Conservation (phyloP, 2,797 vertebrate genomes). For the Phoebastria nigripes region DNA sequence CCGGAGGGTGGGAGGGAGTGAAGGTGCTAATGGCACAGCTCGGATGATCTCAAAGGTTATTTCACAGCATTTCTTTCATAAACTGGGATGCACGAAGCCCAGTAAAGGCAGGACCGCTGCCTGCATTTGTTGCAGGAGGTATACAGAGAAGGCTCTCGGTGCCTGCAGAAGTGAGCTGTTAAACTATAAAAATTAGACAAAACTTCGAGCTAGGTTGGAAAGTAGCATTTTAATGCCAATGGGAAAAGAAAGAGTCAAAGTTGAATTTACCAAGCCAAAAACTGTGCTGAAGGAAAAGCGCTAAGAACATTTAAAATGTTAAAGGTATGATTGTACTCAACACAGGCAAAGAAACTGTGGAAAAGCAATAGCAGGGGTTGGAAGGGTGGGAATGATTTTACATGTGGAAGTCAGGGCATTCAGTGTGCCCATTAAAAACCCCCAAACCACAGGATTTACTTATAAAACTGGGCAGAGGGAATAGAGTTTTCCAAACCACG, state of each 20-base stretch:
- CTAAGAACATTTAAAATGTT: neutral
- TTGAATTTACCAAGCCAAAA: neutral
- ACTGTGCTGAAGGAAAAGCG: neutral
- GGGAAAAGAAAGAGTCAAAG: neutral
- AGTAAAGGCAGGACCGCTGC: neutral
- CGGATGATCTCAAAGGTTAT: neutral
- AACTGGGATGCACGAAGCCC: neutral
- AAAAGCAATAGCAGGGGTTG: neutral
- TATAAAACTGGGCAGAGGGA: neutral
- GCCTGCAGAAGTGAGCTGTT: neutral
- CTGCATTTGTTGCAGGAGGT: neutral
- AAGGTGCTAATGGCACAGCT: neutral
- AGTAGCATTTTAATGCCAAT: fast-evolving
- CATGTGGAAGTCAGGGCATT: neutral
- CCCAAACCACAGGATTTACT: neutral
- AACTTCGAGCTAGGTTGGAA: neutral
- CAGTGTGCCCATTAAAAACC: neutral
- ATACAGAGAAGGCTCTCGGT: fast-evolving
- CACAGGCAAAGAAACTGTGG: neutral
- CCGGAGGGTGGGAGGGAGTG: neutral
- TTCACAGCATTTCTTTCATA: neutral
- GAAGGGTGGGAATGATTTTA: neutral
- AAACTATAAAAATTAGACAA: neutral
- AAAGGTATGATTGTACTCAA: neutral
- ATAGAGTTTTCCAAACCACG: neutral